Conservation (phyloP, 2,888 invertebrate genomes). For the Temnothorax unifasciatus region DNA sequence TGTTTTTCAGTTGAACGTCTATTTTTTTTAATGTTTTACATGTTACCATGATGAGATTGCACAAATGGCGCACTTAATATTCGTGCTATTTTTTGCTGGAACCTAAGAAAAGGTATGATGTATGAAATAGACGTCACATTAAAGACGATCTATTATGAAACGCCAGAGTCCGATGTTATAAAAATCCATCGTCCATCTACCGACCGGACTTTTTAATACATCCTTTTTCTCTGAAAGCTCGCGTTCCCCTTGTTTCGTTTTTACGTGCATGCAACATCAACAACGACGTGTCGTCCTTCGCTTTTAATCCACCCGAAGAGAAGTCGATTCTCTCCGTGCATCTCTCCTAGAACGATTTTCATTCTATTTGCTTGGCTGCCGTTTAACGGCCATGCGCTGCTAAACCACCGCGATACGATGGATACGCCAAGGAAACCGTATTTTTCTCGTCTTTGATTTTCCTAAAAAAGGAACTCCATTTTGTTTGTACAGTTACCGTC, state of each 20-base stretch:
- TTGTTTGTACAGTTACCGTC: conserved; percentile 57
- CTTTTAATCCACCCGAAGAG: conserved; percentile 45
- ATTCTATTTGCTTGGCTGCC: conserved; percentile 57
- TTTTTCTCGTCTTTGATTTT: conserved; percentile 51
- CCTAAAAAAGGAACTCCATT: conserved; percentile 38
- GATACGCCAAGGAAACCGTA: conserved; percentile 44
- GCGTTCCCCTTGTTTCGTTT: conserved; percentile 38
- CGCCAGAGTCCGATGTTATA: conserved; percentile 33
- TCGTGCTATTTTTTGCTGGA: conserved; percentile 18
- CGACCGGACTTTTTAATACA: conserved; percentile 36
- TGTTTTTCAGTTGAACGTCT: neutral
- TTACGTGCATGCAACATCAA: conserved; percentile 51
- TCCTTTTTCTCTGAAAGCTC: conserved; percentile 38
- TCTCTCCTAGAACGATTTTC: conserved; percentile 47
- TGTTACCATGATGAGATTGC: neutral
- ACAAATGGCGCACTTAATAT: neutral
- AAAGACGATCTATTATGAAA: conserved; percentile 48
- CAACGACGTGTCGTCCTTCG: conserved; percentile 53
- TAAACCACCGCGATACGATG: conserved; percentile 51
- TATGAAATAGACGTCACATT: conserved; percentile 52
- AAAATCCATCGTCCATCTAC: conserved; percentile 49
- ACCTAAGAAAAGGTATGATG: conserved; percentile 23
- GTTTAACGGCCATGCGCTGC: conserved; percentile 46
- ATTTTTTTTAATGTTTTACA: neutral
- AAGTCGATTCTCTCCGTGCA: conserved; percentile 21